Conservation (phyloP, 1,140 invertebrate species). For the Bradysia coprophila region DNA sequence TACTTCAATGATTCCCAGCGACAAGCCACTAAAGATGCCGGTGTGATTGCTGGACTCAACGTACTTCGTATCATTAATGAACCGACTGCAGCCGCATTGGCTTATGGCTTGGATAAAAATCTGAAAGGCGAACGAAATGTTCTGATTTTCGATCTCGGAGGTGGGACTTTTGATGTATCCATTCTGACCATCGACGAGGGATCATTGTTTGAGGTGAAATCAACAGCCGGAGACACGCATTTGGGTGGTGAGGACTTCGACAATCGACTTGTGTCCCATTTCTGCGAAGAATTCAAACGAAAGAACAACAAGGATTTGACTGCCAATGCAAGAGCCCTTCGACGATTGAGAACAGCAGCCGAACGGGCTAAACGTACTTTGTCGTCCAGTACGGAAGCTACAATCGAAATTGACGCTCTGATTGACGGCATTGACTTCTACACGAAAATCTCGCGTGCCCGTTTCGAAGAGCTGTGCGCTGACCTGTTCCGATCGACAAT, state of each 20-base stretch:
- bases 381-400: slow-evolving; percentile 72
- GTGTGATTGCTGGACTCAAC: slow-evolving; percentile 70
- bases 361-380: slow-evolving; percentile 37
- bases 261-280: slow-evolving; percentile 51
- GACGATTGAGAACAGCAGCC: slow-evolving; percentile 43
- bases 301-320: slow-evolving; percentile 29
- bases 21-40: slow-evolving; percentile 83
- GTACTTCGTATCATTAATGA: slow-evolving; percentile 86
- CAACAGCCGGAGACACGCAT: slow-evolving; percentile 96
- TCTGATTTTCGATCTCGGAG: slow-evolving; percentile 77
- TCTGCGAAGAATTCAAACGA: slow-evolving; percentile 33
- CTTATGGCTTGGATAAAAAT: slow-evolving; percentile 98
- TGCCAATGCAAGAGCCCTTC: slow-evolving; percentile 35
- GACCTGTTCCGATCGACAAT: too few relatives aligned
- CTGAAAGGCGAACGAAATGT: slow-evolving; percentile 70
- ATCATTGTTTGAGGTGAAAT: slow-evolving; percentile 88
- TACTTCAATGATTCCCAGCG: slow-evolving; percentile 87
- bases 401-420: slow-evolving; percentile 87
- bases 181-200: slow-evolving; percentile 91
- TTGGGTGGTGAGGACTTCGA: slow-evolving; percentile 97
- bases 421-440: too few relatives aligned
- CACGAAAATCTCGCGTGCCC: too few relatives aligned
- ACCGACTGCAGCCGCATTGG: slow-evolving; percentile 97
- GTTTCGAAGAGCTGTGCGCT: too few relatives aligned
- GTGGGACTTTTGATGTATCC: slow-evolving; percentile 95